These are phyloP conservation scores for Polydrusus pterygomalis DNA, from an alignment of 2,888 invertebrate genomes.

Conservation along the genomic window DNA sequence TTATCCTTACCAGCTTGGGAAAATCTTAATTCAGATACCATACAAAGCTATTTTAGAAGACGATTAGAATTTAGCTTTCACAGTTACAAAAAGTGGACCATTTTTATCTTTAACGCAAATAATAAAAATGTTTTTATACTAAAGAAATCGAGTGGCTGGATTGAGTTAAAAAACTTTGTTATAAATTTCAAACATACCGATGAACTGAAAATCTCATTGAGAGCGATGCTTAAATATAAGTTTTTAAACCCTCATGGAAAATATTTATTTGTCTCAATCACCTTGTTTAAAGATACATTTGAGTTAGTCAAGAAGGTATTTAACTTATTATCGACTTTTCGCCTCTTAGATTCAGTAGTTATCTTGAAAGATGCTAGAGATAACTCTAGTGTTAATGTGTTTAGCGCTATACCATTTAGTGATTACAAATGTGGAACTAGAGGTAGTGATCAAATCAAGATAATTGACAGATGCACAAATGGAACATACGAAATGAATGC, in stretches of 20 bases:
- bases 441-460: constrained; percentile 49
- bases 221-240: constrained; percentile 26
- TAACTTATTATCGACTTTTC: constrained; percentile 53
- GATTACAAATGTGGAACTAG: constrained; percentile 60
- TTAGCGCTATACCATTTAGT: constrained; percentile 63
- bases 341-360: constrained; percentile 62
- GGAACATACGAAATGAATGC: constrained; percentile 48
- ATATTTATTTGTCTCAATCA: constrained; percentile 59
- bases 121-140: not conserved
- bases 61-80: constrained; percentile 19
- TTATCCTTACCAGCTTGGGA: constrained; percentile 44
- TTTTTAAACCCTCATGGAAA: constrained; percentile 58
- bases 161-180: not conserved
- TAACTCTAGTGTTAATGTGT: constrained; percentile 58
- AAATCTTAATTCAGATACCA: constrained; percentile 7
- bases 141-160: not conserved
- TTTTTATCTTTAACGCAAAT: constrained; percentile 34
- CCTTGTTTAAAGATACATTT: constrained; percentile 50
- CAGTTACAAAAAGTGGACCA: constrained; percentile 24
- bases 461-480: constrained; percentile 59
- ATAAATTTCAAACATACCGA: constrained; percentile 3
- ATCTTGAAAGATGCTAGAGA: constrained; percentile 55
- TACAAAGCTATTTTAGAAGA: constrained; percentile 6
- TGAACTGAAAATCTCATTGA: not conserved
- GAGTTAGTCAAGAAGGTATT: constrained; percentile 33